Evolutionary conservation across 1,140 invertebrate genomes (phyloP).

Genomic region (Reticulitermes speratus): DNA sequence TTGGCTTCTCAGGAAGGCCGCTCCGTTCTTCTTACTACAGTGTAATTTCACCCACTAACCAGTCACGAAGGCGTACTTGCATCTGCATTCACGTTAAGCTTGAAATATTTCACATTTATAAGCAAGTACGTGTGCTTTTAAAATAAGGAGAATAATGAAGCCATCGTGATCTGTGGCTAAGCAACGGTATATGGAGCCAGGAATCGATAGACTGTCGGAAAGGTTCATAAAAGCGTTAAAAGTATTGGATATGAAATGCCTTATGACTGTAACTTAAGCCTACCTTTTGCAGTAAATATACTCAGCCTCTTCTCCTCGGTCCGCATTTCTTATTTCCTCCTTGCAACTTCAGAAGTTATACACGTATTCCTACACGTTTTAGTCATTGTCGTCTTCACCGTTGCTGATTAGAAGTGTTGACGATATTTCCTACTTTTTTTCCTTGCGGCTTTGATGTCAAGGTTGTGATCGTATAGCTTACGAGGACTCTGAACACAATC

Average conservation of each 20-base stretch:
- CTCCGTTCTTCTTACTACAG: no score
- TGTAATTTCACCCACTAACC: no score
- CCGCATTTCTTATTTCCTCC: neutral
- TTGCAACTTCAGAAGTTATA: neutral
- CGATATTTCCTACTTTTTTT: neutral
- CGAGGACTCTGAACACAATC: neutral
- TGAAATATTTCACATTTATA: no score
- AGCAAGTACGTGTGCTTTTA: no score
- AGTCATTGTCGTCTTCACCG: neutral
- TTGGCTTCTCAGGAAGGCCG: no score
- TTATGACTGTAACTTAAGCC: neutral
- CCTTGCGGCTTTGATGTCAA: neutral
- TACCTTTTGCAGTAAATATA: neutral
- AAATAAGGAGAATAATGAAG: neutral
- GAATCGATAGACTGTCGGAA: neutral
- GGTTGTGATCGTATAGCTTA: neutral
- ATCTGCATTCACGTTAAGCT: no score
- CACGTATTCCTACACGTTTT: neutral
- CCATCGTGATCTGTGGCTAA: neutral
- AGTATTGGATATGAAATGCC: neutral
- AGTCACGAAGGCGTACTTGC: no score
- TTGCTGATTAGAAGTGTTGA: neutral
- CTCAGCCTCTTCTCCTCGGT: neutral
- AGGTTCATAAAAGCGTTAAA: neutral
- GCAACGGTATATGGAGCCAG: neutral